phyloP scores from a whole-genome alignment of 2,888 invertebrate genomes.

The Adela reaumurella region DNA sequence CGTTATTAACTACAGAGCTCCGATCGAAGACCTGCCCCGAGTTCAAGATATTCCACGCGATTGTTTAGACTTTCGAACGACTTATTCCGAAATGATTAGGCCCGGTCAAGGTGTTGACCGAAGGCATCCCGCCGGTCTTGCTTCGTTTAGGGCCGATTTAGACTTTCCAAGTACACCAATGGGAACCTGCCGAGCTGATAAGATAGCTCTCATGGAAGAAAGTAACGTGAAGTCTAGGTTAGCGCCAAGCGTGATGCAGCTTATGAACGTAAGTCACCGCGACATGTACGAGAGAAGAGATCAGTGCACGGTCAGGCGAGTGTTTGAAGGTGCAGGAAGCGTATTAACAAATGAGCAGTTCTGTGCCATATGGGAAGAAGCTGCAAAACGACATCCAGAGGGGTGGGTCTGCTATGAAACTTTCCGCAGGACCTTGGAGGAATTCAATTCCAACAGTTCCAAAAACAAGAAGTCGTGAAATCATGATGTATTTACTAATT shows the following conservation, averaged over 20 bases:
- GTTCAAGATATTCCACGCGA: conserved; percentile 28
- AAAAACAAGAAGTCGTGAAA: background rate
- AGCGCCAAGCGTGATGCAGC: conserved; percentile 29
- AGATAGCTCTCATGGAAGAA: conserved; percentile 30
- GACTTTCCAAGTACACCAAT: conserved; percentile 33
- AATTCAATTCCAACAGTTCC: too few species aligned
- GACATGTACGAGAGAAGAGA: conserved; percentile 37
- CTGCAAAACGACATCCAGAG: conserved; percentile 41
- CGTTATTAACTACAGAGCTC: conserved; percentile 39
- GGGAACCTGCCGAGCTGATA: conserved; percentile 23
- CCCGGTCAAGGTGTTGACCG: conserved; percentile 22
- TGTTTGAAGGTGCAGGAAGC: conserved; percentile 53
- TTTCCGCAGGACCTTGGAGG: conserved; percentile 30
- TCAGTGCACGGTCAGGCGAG: conserved; percentile 27
- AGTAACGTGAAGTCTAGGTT: conserved; percentile 31
- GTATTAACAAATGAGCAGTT: conserved; percentile 45
- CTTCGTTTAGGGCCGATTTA: conserved; percentile 37
- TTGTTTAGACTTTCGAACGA: conserved; percentile 34
- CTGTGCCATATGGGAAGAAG: conserved; percentile 45
- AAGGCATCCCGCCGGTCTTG: conserved; percentile 30
- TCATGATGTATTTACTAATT: too few species aligned
- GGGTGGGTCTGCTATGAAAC: conserved; percentile 55
- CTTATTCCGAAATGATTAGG: conserved; percentile 39
- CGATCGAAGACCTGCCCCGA: conserved; percentile 33
- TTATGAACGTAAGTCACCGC: conserved; percentile 30